Conservation (phyloP, 2,888 invertebrate species). For the Sinohyriopsis cumingii region DNA sequence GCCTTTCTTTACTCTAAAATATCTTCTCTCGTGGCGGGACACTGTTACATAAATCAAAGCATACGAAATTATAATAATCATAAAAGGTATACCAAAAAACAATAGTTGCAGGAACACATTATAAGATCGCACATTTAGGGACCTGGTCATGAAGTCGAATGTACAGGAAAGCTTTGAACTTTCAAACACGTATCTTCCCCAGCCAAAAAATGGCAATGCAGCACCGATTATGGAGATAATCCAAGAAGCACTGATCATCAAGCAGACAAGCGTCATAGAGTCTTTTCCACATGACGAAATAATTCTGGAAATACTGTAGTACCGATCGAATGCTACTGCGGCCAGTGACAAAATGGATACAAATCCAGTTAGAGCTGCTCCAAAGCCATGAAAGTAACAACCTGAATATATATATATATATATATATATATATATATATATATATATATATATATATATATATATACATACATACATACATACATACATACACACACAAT, state of each 20-base stretch:
- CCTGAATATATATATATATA: slow-evolving; percentile 7
- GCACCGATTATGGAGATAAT: slow-evolving; percentile 7
- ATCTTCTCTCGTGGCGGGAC: slow-evolving; percentile 15
- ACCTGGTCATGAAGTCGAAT: slow-evolving; percentile 17
- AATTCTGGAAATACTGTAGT: slow-evolving; percentile 13
- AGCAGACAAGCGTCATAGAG: slow-evolving; percentile 3
- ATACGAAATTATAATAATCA: slow-evolving; percentile 12
- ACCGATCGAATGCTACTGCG: slow-evolving; percentile 18
- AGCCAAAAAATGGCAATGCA: slow-evolving; percentile 15
- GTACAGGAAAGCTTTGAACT: slow-evolving; percentile 20
- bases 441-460: too few species aligned
- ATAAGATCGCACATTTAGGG: slow-evolving; percentile 9
- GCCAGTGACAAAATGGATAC: slow-evolving; percentile 19
- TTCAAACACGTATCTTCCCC: slow-evolving; percentile 20
- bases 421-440: too few species aligned
- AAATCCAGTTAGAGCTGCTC: slow-evolving; percentile 19
- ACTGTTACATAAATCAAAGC: slow-evolving; percentile 14
- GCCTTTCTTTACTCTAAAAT: slow-evolving; percentile 8
- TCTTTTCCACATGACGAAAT: slow-evolving; percentile 4
- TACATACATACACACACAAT: too few species aligned
- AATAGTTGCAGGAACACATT: slow-evolving; percentile 16
- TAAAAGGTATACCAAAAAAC: slow-evolving; percentile 15
- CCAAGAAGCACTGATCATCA: slow-evolving; percentile 12
- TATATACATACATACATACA: too few species aligned
- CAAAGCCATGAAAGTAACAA: slow-evolving; percentile 18